These are phyloP conservation scores for Hoplostethus atlanticus DNA, from an alignment of 2,797 vertebrate genomes.

Conservation along the genomic window DNA sequence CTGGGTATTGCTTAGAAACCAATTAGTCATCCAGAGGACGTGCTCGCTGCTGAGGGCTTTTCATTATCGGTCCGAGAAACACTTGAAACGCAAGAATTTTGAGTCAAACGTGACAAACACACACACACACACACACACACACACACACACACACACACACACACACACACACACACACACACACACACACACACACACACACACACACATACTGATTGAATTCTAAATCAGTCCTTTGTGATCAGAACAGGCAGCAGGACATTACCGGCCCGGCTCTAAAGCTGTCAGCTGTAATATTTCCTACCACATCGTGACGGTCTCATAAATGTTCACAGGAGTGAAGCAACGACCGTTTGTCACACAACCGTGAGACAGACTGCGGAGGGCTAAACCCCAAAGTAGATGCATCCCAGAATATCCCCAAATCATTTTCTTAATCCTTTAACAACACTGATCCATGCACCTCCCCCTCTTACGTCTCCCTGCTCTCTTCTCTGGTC, in stretches of 20 bases:
- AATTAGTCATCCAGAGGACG: conserved; percentile 6
- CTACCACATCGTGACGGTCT: background rate
- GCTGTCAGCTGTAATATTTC: background rate
- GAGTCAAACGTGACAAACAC: background rate
- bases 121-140: background rate
- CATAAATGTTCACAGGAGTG: conserved; percentile 3
- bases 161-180: background rate
- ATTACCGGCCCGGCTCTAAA: background rate
- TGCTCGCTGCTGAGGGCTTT: conserved; percentile 1
- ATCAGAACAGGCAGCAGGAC: no score
- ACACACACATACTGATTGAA: background rate
- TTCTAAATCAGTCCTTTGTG: background rate
- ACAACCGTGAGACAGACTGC: conserved; percentile 60
- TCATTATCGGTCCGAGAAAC: conserved; percentile 2
- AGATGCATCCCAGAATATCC: conserved; percentile 74
- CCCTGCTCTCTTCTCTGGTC: conserved; percentile 44
- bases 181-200: background rate
- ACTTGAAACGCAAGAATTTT: background rate
- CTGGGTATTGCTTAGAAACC: conserved; percentile 5
- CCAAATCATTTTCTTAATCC: conserved; percentile 80
- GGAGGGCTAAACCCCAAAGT: conserved; percentile 70
- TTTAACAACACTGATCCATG: conserved; percentile 76
- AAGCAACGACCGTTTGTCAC: conserved; percentile 7
- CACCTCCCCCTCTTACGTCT: conserved; percentile 33
- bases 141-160: conserved; percentile 2